These are phyloP conservation scores for Acleris sparsana DNA, from an alignment of 2,888 invertebrate genomes.

Conservation along the genomic window DNA sequence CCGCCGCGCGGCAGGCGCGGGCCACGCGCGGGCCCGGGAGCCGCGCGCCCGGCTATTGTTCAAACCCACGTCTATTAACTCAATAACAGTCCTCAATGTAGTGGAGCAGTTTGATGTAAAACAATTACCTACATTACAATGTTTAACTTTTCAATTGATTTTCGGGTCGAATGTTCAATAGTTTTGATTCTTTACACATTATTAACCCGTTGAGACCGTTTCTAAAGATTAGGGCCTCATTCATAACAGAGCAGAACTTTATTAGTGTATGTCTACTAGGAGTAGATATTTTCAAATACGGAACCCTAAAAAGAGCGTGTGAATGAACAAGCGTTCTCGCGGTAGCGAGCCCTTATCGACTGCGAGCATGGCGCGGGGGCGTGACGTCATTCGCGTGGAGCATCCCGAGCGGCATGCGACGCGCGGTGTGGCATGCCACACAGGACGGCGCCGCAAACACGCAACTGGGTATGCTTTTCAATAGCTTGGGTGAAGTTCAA, in stretches of 20 bases:
- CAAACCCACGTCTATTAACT: no score
- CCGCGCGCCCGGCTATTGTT: neutral
- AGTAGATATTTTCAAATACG: no score
- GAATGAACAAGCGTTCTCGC: neutral
- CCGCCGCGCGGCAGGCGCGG: constrained; percentile 11
- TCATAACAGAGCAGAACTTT: no score
- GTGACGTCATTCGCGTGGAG: constrained; percentile 6
- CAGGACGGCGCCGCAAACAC: neutral
- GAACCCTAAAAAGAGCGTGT: no score
- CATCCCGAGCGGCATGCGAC: neutral
- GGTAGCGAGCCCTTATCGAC: constrained; percentile 10
- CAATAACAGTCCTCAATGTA: no score
- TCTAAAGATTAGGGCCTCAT: no score
- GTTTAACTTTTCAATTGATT: neutral
- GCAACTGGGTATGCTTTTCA: neutral
- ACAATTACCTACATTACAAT: neutral
- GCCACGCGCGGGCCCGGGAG: constrained; percentile 1
- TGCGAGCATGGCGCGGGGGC: constrained; percentile 1
- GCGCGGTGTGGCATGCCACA: neutral
- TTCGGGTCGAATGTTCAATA: neutral
- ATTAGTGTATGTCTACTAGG: no score
- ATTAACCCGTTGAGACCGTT: no score
- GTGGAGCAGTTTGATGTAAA: neutral
- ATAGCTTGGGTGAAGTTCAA: no score
- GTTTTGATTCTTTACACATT: neutral